Evolutionary conservation across 2,888 invertebrate genomes (phyloP).

Genomic region (Dione vanillae): DNA sequence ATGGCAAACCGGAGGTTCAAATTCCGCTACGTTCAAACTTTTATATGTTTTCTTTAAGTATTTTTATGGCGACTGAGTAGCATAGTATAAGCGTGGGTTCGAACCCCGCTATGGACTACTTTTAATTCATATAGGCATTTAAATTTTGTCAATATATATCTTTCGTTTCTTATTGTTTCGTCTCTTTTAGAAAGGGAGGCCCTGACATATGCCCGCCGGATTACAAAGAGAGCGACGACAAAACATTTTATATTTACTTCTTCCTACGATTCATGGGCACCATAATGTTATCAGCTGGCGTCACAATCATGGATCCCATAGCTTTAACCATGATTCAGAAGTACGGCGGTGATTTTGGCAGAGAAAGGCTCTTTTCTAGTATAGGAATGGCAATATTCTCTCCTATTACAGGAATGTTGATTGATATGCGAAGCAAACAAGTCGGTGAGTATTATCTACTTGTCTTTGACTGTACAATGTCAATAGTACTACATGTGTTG

Average conservation of each 20-base stretch:
- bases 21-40: no score
- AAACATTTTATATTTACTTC: slow-evolving; percentile 93
- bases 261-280: slow-evolving; percentile 91
- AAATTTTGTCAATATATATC: no score
- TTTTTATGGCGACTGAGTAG: no score
- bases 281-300: slow-evolving; percentile 92
- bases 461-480: slow-evolving; percentile 54
- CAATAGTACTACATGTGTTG: slow-evolving; percentile 56
- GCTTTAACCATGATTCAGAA: slow-evolving; percentile 93
- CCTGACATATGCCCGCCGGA: slow-evolving; percentile 92
- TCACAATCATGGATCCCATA: slow-evolving; percentile 95
- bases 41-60: no score
- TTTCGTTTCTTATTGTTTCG: no score
- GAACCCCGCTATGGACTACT: no score
- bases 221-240: slow-evolving; percentile 90
- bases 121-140: no score
- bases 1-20: no score
- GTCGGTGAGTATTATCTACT: slow-evolving; percentile 80
- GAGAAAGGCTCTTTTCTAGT: slow-evolving; percentile 91
- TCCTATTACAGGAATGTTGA: slow-evolving; percentile 90
- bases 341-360: slow-evolving; percentile 92
- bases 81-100: no score
- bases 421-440: slow-evolving; percentile 88
- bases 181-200: slow-evolving; percentile 87
- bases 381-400: slow-evolving; percentile 93